A percentile compares a stretch with the other conserved stretches of the same genome.
These are phyloP conservation scores for Elaphurus davidianus DNA, from an alignment of 2,113 vertebrate genomes.

Conservation along the genomic window DNA sequence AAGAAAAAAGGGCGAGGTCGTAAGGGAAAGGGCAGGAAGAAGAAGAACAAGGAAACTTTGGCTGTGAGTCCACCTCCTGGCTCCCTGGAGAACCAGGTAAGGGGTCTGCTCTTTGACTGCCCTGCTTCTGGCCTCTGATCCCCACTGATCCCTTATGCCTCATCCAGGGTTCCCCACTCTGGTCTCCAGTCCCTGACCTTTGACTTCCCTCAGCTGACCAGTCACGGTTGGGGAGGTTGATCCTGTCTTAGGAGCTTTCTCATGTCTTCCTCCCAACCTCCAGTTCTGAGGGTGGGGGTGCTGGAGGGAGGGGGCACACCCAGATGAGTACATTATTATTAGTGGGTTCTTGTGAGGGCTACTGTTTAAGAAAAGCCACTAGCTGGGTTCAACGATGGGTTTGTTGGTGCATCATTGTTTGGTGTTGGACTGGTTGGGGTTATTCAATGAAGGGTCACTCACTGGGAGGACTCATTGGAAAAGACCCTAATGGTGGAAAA, in stretches of 20 bases:
- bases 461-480: not conserved
- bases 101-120: not conserved
- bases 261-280: not conserved
- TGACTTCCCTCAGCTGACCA: not conserved
- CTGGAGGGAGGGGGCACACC: not conserved
- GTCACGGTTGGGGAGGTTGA: not conserved
- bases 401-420: not conserved
- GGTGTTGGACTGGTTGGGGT: not conserved
- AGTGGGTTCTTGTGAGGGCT: not conserved
- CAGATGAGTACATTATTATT: not conserved
- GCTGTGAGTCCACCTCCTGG: not conserved
- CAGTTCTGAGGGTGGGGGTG: not conserved
- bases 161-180: not conserved
- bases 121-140: not conserved
- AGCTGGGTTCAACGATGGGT: not conserved
- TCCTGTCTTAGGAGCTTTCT: not conserved
- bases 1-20: conserved; percentile 83
- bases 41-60: conserved; percentile 83
- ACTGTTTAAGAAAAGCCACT: not conserved
- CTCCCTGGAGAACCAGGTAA: conserved; percentile 62
- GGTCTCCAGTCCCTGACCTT: not conserved
- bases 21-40: conserved; percentile 87
- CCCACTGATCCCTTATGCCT: not conserved
- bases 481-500: not conserved
- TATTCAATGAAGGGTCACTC: not conserved